Conservation (phyloP, 2,888 invertebrate species). For the Perdita meconis region DNA sequence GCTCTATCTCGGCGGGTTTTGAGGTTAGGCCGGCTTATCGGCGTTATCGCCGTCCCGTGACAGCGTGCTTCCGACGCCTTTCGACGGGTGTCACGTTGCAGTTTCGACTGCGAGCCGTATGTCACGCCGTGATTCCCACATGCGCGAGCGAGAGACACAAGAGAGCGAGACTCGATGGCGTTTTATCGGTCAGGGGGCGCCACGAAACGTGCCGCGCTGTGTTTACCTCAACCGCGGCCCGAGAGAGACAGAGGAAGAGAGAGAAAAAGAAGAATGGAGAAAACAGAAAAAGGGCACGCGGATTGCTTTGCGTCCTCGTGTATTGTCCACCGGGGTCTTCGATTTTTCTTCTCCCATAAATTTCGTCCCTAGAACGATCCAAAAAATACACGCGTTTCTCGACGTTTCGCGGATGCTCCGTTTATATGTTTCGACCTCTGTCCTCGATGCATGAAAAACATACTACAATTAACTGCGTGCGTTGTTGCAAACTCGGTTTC, state of each 20-base stretch:
- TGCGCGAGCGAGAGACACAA: slow-evolving; percentile 54
- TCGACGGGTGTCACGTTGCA: slow-evolving; percentile 65
- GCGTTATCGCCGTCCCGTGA: slow-evolving; percentile 29
- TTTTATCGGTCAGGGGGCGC: slow-evolving; percentile 75
- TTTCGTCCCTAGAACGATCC: background rate
- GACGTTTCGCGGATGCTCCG: background rate
- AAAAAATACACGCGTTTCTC: slow-evolving; percentile 3
- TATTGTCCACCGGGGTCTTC: slow-evolving; percentile 38
- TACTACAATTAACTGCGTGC: background rate
- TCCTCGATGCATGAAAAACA: slow-evolving; percentile 7
- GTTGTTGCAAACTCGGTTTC: background rate
- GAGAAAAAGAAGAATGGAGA: slow-evolving; percentile 46
- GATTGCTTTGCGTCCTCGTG: slow-evolving; percentile 49
- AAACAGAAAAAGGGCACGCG: slow-evolving; percentile 62
- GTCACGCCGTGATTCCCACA: slow-evolving; percentile 67
- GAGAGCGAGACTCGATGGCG: slow-evolving; percentile 62
- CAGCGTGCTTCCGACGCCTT: slow-evolving; percentile 35
- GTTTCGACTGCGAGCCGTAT: slow-evolving; percentile 55
- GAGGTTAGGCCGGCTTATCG: slow-evolving; percentile 59
- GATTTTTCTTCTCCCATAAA: slow-evolving; percentile 5
- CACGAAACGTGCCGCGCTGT: slow-evolving; percentile 64
- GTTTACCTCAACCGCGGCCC: slow-evolving; percentile 68
- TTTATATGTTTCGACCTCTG: background rate
- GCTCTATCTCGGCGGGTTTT: slow-evolving; percentile 45
- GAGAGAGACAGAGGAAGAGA: too few relatives aligned